A percentile compares a stretch with the other conserved stretches of the same genome.
phyloP scores from a whole-genome alignment of 37 sponge, comb jelly and placozoan species.

The Mnemiopsis leidyi region DNA sequence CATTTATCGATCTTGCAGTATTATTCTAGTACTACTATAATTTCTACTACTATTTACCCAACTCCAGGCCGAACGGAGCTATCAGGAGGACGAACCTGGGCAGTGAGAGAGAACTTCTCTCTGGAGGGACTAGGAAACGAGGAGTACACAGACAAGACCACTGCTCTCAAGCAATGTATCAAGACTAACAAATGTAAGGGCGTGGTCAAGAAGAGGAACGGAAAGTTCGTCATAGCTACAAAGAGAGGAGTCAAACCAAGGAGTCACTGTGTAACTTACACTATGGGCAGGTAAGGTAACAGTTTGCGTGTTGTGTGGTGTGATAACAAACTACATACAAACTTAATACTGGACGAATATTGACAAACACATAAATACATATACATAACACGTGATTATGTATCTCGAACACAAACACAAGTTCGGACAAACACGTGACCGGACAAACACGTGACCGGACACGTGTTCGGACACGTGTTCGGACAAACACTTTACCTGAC shows the following conservation, averaged over 20 bases:
- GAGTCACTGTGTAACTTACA: background rate
- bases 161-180: slow-evolving; percentile 8
- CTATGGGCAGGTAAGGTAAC: background rate
- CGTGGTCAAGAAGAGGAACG: slow-evolving; percentile 1
- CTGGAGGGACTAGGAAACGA: background rate
- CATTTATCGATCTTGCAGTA: too few species aligned
- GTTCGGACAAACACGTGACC: background rate
- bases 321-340: too few species aligned
- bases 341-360: too few species aligned
- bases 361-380: too few species aligned
- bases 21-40: too few species aligned
- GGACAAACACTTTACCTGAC: background rate
- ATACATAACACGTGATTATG: background rate
- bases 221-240: background rate
- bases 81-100: background rate
- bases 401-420: too few species aligned
- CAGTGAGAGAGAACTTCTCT: background rate
- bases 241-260: background rate
- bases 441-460: background rate
- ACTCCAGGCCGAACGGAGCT: background rate
- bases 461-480: background rate
- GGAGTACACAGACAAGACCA: background rate
- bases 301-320: too few species aligned
- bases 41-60: background rate
- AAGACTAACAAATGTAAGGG: background rate